phyloP scores from a whole-genome alignment of 2,797 vertebrate genomes.

The Sebastes matsubarae region DNA sequence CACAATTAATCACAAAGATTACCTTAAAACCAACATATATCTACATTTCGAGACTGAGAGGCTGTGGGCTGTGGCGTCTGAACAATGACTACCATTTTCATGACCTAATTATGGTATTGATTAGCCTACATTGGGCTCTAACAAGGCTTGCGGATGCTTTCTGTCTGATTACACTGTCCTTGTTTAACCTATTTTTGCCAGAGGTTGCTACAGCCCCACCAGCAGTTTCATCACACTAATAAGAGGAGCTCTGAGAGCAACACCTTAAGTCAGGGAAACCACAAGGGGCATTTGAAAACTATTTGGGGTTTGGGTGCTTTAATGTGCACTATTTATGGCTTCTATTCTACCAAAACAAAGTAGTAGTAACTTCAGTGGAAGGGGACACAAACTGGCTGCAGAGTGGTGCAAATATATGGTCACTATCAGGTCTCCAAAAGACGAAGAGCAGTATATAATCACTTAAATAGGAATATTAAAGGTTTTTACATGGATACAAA shows the following conservation, averaged over 20 bases:
- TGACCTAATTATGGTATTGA: slow-evolving; percentile 76
- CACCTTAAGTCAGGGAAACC: slow-evolving; percentile 8
- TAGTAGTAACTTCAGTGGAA: no score
- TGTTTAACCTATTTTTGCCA: slow-evolving; percentile 50
- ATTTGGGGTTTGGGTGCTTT: background rate
- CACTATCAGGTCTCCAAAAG: background rate
- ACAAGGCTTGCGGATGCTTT: slow-evolving; percentile 37
- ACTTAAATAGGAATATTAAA: background rate
- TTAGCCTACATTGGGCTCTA: slow-evolving; percentile 70
- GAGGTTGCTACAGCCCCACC: slow-evolving; percentile 12
- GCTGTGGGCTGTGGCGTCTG: slow-evolving; percentile 22
- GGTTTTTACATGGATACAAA: background rate
- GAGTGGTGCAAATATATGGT: background rate
- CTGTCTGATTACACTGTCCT: slow-evolving; percentile 55
- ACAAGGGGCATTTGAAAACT: background rate
- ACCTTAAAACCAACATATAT: slow-evolving; percentile 6
- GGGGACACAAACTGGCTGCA: background rate
- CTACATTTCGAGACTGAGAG: background rate
- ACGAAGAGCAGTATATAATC: background rate
- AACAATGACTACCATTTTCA: slow-evolving; percentile 45
- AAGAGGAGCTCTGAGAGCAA: background rate
- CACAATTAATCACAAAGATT: background rate
- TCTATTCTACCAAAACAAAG: background rate
- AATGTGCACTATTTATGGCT: background rate
- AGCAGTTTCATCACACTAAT: slow-evolving; percentile 18